A percentile compares a stretch with the other conserved stretches of the same genome.
Evolutionary conservation across 2,113 vertebrate genomes (phyloP).

Genomic region (Centropus unirufus): DNA sequence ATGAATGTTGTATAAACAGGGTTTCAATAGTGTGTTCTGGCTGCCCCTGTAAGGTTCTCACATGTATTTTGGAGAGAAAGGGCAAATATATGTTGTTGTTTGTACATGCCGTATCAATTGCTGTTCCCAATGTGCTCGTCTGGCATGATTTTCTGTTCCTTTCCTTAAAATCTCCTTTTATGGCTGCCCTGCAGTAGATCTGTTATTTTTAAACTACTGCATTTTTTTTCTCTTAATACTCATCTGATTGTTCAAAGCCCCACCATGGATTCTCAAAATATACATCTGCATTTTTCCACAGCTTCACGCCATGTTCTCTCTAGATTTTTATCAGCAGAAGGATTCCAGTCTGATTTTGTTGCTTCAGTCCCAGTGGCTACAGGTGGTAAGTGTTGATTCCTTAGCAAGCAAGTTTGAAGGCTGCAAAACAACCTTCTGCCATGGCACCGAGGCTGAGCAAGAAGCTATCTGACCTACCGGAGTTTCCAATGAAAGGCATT

Average conservation of each 20-base stretch:
- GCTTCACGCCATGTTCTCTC: conserved; percentile 19
- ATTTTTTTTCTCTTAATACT: conserved; percentile 46
- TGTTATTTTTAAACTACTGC: conserved; percentile 61
- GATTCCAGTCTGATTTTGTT: conserved; percentile 10
- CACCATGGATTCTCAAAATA: conserved; percentile 57
- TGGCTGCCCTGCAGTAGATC: conserved; percentile 41
- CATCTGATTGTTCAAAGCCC: conserved; percentile 55
- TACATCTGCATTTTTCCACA: conserved; percentile 39
- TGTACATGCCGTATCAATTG: not conserved
- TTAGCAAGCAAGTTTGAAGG: not conserved
- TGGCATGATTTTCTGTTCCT: conserved; percentile 48
- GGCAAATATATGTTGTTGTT: conserved; percentile 5
- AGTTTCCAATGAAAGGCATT: conserved; percentile 19
- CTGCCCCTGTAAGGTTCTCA: not conserved
- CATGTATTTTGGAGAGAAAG: not conserved
- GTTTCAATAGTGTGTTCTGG: not conserved
- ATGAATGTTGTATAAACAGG: not conserved
- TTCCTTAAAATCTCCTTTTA: conserved; percentile 66
- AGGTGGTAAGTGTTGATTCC: conserved; percentile 51
- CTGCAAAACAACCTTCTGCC: conserved; percentile 33
- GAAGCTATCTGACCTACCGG: not conserved
- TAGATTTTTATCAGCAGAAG: conserved; percentile 58
- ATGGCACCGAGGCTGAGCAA: not conserved
- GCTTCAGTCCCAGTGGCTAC: not conserved
- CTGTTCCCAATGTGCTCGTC: not conserved